Evolutionary conservation across 2,113 vertebrate genomes (phyloP).

Genomic region (Pedetes capensis): DNA sequence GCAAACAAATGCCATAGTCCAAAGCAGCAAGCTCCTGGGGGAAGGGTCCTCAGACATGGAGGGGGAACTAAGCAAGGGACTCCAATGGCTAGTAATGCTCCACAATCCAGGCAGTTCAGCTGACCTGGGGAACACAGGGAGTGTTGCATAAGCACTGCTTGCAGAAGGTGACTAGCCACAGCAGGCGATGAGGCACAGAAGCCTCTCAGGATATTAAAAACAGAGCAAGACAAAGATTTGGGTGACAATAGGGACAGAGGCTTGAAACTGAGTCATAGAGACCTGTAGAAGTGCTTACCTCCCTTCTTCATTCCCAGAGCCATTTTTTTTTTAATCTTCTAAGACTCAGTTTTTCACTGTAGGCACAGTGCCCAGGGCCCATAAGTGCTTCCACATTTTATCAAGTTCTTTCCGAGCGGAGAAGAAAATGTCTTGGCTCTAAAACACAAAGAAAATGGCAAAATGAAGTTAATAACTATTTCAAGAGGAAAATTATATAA

Average conservation of each 20-base stretch:
- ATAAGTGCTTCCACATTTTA: neutral
- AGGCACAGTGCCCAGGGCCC: neutral
- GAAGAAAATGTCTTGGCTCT: conserved; percentile 27
- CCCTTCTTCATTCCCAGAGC: neutral
- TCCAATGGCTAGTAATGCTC: neutral
- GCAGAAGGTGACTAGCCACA: neutral
- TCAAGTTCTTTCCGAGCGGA: neutral
- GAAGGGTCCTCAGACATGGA: neutral
- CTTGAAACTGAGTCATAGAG: neutral
- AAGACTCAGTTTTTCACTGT: conserved; percentile 26
- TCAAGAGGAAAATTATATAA: conserved; percentile 6
- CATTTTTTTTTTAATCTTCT: neutral
- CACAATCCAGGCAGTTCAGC: neutral
- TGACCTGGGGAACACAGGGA: neutral
- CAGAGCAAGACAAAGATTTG: neutral
- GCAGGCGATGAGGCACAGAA: neutral
- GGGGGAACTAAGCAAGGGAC: neutral
- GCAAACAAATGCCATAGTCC: neutral
- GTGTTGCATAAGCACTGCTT: neutral
- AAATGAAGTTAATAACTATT: conserved; percentile 46
- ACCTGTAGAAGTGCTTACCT: neutral
- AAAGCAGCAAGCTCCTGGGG: neutral
- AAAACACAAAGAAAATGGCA: conserved; percentile 6
- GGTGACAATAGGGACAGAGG: neutral
- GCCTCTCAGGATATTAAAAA: neutral